Evolutionary conservation across 30 jellyfish, hydroid and myxozoan genomes (phyloP), one percentile per base, ranked within the genome.

Genomic region (Hydractinia symbiolongicarpus): DNA sequence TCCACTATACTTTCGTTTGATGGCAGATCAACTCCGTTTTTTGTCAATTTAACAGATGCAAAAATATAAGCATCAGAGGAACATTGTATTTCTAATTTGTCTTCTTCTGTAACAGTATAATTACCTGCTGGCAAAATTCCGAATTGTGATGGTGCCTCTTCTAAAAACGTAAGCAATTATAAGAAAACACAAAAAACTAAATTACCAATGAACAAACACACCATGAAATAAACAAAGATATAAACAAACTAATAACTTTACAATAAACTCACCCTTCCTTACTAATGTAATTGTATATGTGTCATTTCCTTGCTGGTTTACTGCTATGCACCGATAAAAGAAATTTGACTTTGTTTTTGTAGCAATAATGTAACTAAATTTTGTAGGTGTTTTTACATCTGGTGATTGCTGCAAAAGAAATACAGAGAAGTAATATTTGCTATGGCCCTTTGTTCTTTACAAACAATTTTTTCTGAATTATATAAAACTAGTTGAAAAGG

Each of bases 281-380:
- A 5, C 9, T 19, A 76, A 50, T 50, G n/a, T 76, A 54, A 76
- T 21, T 0, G 77, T 19, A 44, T 76, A 19, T 14, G 11, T 52
- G 53, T 77, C 85, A 10, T 5, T 9, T 50, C 82, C 50, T 52
- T 19, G 53, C 15, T 8, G 16, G 53, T 77, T 77, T 8, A 9
- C 17, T 5, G 85, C 85, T 66, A 52, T 14, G 30, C 85, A 77
- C 44, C 80, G 80, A 71, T 20, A 71, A 60, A 71, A 71, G n/a
- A 20, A 7, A 7, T 71, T 71, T 50, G 30, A 20, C 53, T 11
- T 7, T 9, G 80, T 71, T 30, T 55, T 30, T 8, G 56, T 19
- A 7, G 80, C 55, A 9, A 71, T 71, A 60, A 71, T 71, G n/a
- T 71, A 20, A 7, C 56, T n/a, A 19, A 20, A 20, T 11, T 20